These are phyloP conservation scores for Hydractinia echinata DNA, from an alignment of 30 jellyfish, hydroid and myxozoan genomes.

Conservation along the genomic window DNA sequence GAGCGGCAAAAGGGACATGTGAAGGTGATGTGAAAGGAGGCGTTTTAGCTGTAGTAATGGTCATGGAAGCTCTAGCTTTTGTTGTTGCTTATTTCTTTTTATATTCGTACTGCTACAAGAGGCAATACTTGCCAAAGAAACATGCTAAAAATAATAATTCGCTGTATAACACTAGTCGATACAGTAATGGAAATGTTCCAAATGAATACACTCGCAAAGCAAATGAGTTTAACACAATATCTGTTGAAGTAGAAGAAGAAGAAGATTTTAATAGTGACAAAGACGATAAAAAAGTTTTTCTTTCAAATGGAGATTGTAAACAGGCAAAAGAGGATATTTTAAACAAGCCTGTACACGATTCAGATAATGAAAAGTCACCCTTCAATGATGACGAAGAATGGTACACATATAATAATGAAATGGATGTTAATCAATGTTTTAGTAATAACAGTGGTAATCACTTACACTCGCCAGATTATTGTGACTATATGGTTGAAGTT, in stretches of 20 bases:
- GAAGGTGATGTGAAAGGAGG: slow-evolving; percentile 27
- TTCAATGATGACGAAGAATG: neutral
- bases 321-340: neutral
- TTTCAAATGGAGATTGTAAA: slow-evolving; percentile 4
- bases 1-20: slow-evolving; percentile 17
- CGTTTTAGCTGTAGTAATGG: slow-evolving; percentile 26
- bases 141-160: neutral
- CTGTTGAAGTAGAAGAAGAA: neutral
- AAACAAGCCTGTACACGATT: neutral
- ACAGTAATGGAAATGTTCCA: neutral
- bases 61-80: slow-evolving; percentile 18
- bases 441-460: neutral
- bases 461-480: neutral
- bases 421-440: slow-evolving; percentile 14
- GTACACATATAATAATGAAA: slow-evolving; percentile 22
- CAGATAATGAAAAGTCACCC: slow-evolving; percentile 29
- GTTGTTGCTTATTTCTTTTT: slow-evolving; percentile 17
- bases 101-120: slow-evolving; percentile 25
- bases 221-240: neutral
- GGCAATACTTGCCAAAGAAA: neutral
- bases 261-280: neutral
- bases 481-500: neutral
- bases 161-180: neutral
- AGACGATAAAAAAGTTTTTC: slow-evolving; percentile 1
- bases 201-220: neutral